Evolutionary conservation across 1,140 invertebrate genomes (phyloP).

Genomic region (Cephus cinctus): DNA sequence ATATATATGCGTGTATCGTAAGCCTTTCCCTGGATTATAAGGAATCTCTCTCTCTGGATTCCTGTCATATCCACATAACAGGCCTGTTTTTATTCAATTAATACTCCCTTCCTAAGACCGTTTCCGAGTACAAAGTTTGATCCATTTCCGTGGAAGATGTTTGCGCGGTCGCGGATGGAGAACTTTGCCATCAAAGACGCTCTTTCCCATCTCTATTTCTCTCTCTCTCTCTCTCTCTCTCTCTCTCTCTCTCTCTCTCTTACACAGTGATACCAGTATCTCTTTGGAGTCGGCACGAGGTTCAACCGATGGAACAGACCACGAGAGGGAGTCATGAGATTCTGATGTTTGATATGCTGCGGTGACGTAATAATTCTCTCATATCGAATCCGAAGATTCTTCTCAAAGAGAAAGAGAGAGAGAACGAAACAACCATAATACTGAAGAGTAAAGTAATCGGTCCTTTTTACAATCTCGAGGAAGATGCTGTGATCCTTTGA

Average conservation of each 20-base stretch:
- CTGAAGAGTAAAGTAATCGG: too few relatives aligned
- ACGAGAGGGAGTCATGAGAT: too few relatives aligned
- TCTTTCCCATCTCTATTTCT: not conserved
- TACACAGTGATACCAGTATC: not conserved
- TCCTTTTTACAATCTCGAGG: too few relatives aligned
- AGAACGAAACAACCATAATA: too few relatives aligned
- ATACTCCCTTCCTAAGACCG: conserved; percentile 15
- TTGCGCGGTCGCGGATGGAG: conserved; percentile 29
- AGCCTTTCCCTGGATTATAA: too few relatives aligned
- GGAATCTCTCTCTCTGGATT: not conserved
- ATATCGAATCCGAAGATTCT: too few relatives aligned
- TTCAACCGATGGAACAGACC: conserved; percentile 7
- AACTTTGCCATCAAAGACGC: conserved; percentile 41
- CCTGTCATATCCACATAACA: not conserved
- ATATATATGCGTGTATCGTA: too few relatives aligned
- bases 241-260: conserved; percentile 1
- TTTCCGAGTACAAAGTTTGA: conserved; percentile 23
- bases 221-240: not conserved
- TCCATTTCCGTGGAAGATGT: conserved; percentile 39
- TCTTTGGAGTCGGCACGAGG: not conserved
- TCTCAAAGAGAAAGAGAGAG: too few relatives aligned
- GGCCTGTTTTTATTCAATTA: conserved; percentile 10
- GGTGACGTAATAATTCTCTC: too few relatives aligned
- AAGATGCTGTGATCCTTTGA: too few relatives aligned
- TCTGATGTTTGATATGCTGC: too few relatives aligned